Evolutionary conservation across 2,797 vertebrate species (phyloP).

Genomic region (Siniperca scherzeri): DNA sequence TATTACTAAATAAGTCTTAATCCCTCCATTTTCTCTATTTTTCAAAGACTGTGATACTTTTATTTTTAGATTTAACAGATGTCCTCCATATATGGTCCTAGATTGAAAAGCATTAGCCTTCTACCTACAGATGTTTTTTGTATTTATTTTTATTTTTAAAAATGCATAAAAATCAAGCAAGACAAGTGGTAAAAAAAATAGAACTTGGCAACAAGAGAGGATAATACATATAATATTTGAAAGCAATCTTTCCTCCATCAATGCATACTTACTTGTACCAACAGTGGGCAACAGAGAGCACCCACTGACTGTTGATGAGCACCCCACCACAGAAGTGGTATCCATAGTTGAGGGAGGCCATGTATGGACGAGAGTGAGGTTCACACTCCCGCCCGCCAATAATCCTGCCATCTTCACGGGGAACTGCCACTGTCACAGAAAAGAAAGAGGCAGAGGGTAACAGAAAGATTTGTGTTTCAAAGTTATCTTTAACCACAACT

Average conservation of each 20-base stretch:
- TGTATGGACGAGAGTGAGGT: constrained; percentile 80
- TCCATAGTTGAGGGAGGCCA: constrained; percentile 83
- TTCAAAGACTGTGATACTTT: neutral
- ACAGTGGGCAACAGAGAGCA: constrained; percentile 86
- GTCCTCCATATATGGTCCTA: neutral
- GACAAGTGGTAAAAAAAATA: neutral
- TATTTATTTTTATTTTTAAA: neutral
- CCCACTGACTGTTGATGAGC: constrained; percentile 82
- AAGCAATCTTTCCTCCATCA: neutral
- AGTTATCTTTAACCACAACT: neutral
- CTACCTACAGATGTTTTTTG: neutral
- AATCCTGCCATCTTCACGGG: constrained; percentile 75
- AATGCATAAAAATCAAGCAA: neutral
- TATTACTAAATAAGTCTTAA: neutral
- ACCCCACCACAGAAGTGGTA: constrained; percentile 84
- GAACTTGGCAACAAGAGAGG: neutral
- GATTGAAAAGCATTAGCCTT: neutral
- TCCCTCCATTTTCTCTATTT: neutral
- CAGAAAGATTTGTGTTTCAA: constrained; percentile 10
- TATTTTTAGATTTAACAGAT: neutral
- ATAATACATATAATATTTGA: neutral
- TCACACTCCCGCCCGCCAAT: constrained; percentile 80
- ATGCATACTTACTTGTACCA: constrained; percentile 82
- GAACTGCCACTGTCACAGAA: constrained; percentile 74
- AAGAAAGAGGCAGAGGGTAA: neutral